Base-by-base conservation (phyloP, 2,888 invertebrate species). In the Callimorpha dominula region DNA sequence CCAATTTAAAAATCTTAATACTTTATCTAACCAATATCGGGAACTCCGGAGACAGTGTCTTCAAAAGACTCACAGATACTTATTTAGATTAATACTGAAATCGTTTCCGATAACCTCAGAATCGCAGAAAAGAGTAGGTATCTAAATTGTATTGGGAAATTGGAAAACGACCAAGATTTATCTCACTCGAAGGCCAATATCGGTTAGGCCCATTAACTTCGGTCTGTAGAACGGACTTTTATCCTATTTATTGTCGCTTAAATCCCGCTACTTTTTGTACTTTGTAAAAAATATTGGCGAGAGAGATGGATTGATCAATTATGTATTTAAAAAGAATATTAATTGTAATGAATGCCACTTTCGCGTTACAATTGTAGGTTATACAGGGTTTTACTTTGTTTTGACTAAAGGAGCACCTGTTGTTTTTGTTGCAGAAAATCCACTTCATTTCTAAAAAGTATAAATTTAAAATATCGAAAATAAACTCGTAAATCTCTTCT, bases 111-210 rank as follows among this genome's bases (percentile, higher is more conserved):
- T 81, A 81, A 73, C 78, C 78, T 75, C 68, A 42, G 17, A 65
- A 75, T 75, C 66, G 77, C 80, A 80, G 77, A 84, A 80, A 82
- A 77, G 78, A 78, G 77, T 79, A 31, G 43, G 46, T 68, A 73
- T n/a, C 70, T 71, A 86, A 81, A 84, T 78, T 81, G 81, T 80
- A 72, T 64, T 75, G 75, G 74, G 78, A 84, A 86, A 86, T 86
- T 83, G 86, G 82, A 81, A 85, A 86, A 81, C 81, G 78, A 70
- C 77, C 77, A 49, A 72, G 86, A 86, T 31, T 86, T 86, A 86
- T 87, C 82, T 83, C 70, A 66, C 75, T 70, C 77, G 81, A 81
- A 81, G 80, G 81, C 76, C 81, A 83, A 84, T 84, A 83, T 82
- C 76, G 76, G 75, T 72, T 73, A 75, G 76, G 69, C 63, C 80